A percentile compares a stretch with the other conserved stretches of the same genome.
phyloP scores from a whole-genome alignment of 1,140 invertebrate genomes.

The Lucilia cuprina region DNA sequence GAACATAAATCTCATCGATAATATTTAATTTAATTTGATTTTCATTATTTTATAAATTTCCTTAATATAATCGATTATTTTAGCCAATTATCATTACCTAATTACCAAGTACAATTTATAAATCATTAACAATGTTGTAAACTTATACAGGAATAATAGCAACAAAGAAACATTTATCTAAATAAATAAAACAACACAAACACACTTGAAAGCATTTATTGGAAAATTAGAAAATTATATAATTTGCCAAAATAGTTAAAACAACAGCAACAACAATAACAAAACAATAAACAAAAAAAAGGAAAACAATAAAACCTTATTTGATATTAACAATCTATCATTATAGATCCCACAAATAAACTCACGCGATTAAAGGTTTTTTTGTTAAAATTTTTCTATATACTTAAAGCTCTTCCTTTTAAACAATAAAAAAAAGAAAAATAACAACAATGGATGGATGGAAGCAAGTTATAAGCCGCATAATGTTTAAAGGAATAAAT shows the following conservation, averaged over 20 bases:
- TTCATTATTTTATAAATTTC: too few species aligned
- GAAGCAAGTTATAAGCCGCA: background rate
- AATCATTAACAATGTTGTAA: too few species aligned
- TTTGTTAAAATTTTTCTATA: background rate
- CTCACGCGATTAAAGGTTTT: background rate
- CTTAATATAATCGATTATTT: too few species aligned
- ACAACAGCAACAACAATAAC: background rate
- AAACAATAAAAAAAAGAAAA: background rate
- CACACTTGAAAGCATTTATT: too few species aligned
- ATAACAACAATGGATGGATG: background rate
- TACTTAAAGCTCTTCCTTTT: background rate
- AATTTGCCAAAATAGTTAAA: background rate
- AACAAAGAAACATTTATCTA: too few species aligned
- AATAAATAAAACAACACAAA: too few species aligned
- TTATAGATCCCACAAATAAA: background rate
- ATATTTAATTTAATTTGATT: too few species aligned
- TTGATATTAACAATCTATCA: constrained; percentile 12
- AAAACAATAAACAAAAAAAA: background rate
- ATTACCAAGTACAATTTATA: too few species aligned
- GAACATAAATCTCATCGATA: too few species aligned
- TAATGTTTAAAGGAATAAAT: background rate
- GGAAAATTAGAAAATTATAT: constrained; percentile 14
- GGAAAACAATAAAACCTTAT: background rate
- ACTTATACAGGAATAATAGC: too few species aligned
- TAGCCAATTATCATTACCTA: too few species aligned